Conservation (phyloP, 2,797 vertebrate species). For the Phyllotis vaccarum region DNA sequence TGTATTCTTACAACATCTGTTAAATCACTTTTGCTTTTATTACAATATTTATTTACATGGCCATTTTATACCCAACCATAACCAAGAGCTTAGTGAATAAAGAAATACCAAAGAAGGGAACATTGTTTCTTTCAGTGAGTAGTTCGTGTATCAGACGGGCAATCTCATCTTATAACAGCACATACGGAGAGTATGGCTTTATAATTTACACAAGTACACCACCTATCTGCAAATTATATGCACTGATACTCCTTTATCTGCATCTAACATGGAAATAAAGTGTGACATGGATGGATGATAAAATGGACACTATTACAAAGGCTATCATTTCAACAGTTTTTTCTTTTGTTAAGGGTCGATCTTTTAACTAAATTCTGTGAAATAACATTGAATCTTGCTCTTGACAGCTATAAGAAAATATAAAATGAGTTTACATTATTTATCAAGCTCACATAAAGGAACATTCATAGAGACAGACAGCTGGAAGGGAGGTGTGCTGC, state of each 20-base stretch:
- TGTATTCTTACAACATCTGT: not conserved
- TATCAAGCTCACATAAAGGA: conserved; percentile 10
- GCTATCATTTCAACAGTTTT: not conserved
- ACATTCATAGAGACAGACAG: conserved; percentile 43
- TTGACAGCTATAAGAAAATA: conserved; percentile 6
- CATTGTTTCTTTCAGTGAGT: conserved; percentile 3
- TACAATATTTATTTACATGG: not conserved
- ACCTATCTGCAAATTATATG: not conserved
- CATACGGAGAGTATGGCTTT: not conserved
- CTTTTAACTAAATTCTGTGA: conserved; percentile 42
- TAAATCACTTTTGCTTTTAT: conserved; percentile 26
- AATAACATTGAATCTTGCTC: conserved; percentile 1
- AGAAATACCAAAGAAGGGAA: conserved; percentile 9
- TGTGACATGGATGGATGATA: not conserved
- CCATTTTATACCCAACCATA: not conserved
- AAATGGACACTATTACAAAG: not conserved
- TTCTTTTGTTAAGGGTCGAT: conserved; percentile 13
- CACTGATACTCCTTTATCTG: not conserved
- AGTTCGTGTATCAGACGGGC: not conserved
- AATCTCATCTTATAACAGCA: not conserved
- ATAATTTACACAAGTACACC: not conserved
- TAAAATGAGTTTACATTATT: conserved; percentile 22
- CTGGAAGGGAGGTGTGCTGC: conserved; percentile 6
- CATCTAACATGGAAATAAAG: not conserved
- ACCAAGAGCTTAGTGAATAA: conserved; percentile 19